A percentile compares a stretch with the other conserved stretches of the same genome.
These are phyloP conservation scores for Sminthurides aquaticus DNA, from an alignment of 2,888 invertebrate species.

Conservation along the genomic window DNA sequence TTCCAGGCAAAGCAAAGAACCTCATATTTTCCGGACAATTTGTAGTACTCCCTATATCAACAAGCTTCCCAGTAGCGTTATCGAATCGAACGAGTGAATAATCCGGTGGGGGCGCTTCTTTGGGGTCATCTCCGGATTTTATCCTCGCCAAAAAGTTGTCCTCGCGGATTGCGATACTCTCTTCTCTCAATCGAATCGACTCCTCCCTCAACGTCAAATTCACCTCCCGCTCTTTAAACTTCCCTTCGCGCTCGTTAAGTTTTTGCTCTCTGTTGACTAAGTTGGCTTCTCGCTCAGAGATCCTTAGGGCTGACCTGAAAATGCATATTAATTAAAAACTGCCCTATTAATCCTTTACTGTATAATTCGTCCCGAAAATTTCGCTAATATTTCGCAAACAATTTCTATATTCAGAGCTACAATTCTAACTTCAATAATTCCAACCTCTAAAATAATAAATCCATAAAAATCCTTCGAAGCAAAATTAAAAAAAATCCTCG, in stretches of 20 bases:
- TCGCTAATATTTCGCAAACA: no score
- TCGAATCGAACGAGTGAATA: slow-evolving; percentile 30
- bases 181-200: slow-evolving; percentile 2
- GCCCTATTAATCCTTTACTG: no score
- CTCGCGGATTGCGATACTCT: slow-evolving; percentile 7
- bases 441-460: no score
- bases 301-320: not conserved
- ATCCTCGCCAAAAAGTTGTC: slow-evolving; percentile 8
- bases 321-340: no score
- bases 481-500: no score
- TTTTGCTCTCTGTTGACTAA: slow-evolving; percentile 7
- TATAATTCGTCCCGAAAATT: no score
- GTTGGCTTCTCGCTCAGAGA: slow-evolving; percentile 16
- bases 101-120: slow-evolving; percentile 19
- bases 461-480: no score
- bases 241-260: slow-evolving; percentile 4
- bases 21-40: slow-evolving; percentile 38
- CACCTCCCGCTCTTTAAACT: slow-evolving; percentile 13
- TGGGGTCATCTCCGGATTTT: not conserved
- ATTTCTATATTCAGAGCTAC: no score
- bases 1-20: slow-evolving; percentile 40
- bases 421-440: no score
- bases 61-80: slow-evolving; percentile 24
- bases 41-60: slow-evolving; percentile 26
- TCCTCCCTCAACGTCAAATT: slow-evolving; percentile 18